Base-by-base conservation (phyloP, 2,797 vertebrate genomes). In the Coreius guichenoti region DNA sequence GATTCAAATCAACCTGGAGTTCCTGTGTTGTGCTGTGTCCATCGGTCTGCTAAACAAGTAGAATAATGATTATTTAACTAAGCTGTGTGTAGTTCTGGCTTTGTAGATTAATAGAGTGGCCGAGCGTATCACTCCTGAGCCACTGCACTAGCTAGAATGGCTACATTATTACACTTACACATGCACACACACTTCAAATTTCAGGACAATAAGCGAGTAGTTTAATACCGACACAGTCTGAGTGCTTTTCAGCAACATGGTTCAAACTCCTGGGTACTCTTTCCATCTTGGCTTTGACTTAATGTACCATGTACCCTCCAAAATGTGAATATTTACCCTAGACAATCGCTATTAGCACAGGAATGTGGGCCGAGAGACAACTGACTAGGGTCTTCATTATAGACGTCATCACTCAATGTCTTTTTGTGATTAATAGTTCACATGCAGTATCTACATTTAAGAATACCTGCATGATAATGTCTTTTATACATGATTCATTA, bases 401-500 rank as follows among this genome's bases (percentile, higher is more conserved):
- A 29, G 79, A 87, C 87, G 70, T 84, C 65, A 86, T 82, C 72
- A 83, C 83, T 90, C 84, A 94, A 93, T 93, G 92, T 94, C 86
- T 91, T 91, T 84, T 89, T 87, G 80, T 77, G 74, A 39, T 82
- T 77, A 70, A 43, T 68, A 91, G 91, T 93, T 87, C 85, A 87
- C 86, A 86, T 93, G 92, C 92, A 92, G 90, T 89, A 89, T 92
- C 8, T 91, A 91, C 93, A 92, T 91, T 93, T 88, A 81, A 92
- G 77, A 89, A 91, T 90, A 92, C 87, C 88, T 94, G 65, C 91
- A 94, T 95, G 94, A 93, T 92, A 93, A 90, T 90, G 93, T 94
- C 91, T 96, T 96, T 95, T 96, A 93, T 95, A 96, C 93, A 93
- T 94, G 91, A 92, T 90, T 91, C 92, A 93, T 95, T 82, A 90